Evolutionary conservation across 2,797 vertebrate genomes (phyloP), one percentile per base, ranked within the genome.

Genomic region (Parambassis ranga): DNA sequence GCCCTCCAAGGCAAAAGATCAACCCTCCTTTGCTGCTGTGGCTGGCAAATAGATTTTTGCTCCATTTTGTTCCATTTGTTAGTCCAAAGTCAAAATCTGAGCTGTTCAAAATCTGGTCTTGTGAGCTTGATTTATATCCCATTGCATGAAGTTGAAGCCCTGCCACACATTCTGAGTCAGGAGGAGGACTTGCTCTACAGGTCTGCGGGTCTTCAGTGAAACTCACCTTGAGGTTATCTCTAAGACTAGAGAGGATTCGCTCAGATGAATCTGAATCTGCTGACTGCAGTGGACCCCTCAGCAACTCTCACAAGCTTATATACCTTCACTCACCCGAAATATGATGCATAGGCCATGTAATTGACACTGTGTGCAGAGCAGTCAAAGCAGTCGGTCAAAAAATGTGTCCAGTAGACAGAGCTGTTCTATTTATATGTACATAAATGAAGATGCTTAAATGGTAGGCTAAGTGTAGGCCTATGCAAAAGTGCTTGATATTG

Each of bases 401-500:
- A 94, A 92, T 91, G 74, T 92, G 91, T 92, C 90, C 87, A 93
- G 86, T 90, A 90, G 92, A 91, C 93, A 93, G 88, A 79, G 86
- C 89, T 36, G 88, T 84, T 92, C 93, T 94, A 94, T 94, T 93
- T 92, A 89, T 94, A 92, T 75, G 71, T 83, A 81, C 92, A 93
- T 92, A 93, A 93, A 92, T 88, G 91, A 94, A 92, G 92, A 92
- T 91, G 91, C 92, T 89, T 93, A 92, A 93, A 93, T 92, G 91
- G 92, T 90, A 91, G 85, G 77, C 80, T 52, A 77, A 89, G 82
- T 83, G 87, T 87, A 72, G 65, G 65, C 52, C 82, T 71, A 86
- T 88, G 90, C 75, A 84, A 90, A 93, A 92, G 92, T 90, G 88
- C 88, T 91, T 92, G 89, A 92, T 92, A 91, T 91, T 90, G 81